phyloP scores from a whole-genome alignment of 2,797 vertebrate species.

The Calcarius lapponicus region DNA sequence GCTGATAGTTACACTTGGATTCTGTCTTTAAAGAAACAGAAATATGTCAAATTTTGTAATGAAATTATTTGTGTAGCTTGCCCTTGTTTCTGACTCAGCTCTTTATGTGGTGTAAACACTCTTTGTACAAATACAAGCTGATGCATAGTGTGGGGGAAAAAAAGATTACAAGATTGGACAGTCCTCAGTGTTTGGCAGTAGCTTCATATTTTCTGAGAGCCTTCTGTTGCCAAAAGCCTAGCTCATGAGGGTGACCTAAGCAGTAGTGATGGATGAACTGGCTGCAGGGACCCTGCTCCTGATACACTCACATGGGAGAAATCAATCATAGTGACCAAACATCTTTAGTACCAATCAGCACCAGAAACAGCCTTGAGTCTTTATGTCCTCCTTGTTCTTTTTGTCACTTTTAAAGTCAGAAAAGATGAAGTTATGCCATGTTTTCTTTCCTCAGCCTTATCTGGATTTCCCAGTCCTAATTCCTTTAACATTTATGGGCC shows the following conservation, averaged over 20 bases:
- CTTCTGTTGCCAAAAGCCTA: conserved; percentile 6
- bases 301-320: not conserved
- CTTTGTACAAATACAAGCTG: not conserved
- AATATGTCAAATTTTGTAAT: not conserved
- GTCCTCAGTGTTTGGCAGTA: not conserved
- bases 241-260: conserved; percentile 10
- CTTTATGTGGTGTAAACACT: not conserved
- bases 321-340: not conserved
- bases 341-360: not conserved
- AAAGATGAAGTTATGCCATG: not conserved
- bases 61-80: not conserved
- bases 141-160: not conserved
- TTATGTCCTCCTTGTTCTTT: not conserved
- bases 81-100: not conserved
- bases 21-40: not conserved
- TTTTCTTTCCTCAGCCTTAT: not conserved
- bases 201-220: not conserved
- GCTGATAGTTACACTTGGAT: not conserved
- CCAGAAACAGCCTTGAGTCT: not conserved
- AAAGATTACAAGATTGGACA: not conserved
- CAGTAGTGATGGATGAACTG: not conserved
- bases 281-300: not conserved
- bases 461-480: not conserved
- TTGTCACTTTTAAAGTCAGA: not conserved
- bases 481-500: not conserved